Evolutionary conservation across 2,113 vertebrate species (phyloP), one percentile per base, ranked within the genome.

Genomic region (Hystrix cristata): DNA sequence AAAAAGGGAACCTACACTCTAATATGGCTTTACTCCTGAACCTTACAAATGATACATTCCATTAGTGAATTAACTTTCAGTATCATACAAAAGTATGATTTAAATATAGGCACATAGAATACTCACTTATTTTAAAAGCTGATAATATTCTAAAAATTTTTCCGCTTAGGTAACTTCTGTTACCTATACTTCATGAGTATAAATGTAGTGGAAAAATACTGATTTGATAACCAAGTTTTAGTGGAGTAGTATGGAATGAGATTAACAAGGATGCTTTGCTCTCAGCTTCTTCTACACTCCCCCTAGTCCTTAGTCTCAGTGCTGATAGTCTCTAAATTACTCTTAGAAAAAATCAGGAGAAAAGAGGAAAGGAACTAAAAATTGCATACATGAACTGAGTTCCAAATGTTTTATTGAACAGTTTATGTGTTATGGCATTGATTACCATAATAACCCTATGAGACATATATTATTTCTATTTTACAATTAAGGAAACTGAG

Each of bases 1-100:
- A 60, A 79, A 96, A 95, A 86, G n/a, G 16, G 29, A 96, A 62
- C 34, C 51, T 91, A 10, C 23, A 96, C 3, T n/a, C 57, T 71
- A 74, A 78, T 94, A 3, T 72, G 43, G 10, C 29, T 90, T 8
- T 78, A 87, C 3, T 82, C 38, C 65, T 83, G 65, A 95, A 87
- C 88, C 76, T 90, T 92, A 90, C 83, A 95, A 64, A 84, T 95
- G 60, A 92, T 34, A 95, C 90, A 60, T 95, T 95, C 29, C 78
- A 19, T 46, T 69, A 62, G 38, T 94, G 46, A 97, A 87, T 81
- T 95, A 74, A 82, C 21, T 81, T 92, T 76, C 83, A 96, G 90
- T 90, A 87, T 96, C 59, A 92, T 80, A 62, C 80, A 43, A 95
- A 90, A 81, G 87, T 27, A 27, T 25, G 31, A 59, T 96, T 91